A percentile compares a stretch with the other conserved stretches of the same genome.
These are phyloP conservation scores for Fissipunctia ypsillon DNA, from an alignment of 2,888 invertebrate species.

Conservation along the genomic window DNA sequence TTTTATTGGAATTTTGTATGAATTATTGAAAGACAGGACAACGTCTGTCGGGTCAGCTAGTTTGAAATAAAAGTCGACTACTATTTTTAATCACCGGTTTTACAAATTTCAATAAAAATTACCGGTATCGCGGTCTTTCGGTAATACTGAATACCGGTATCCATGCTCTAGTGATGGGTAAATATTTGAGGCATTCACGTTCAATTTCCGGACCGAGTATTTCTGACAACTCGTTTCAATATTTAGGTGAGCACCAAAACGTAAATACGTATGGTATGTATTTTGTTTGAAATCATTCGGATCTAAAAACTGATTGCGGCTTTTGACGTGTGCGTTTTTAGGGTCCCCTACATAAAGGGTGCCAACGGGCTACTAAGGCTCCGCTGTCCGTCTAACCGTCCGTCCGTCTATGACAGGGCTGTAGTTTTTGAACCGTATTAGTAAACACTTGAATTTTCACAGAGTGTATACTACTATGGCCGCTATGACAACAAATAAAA, in stretches of 20 bases:
- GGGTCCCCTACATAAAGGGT: neutral
- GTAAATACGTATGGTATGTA: constrained; percentile 62
- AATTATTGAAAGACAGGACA: no score
- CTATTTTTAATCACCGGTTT: no score
- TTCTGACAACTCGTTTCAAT: constrained; percentile 68
- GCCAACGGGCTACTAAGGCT: neutral
- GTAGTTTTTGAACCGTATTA: neutral
- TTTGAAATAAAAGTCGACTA: no score
- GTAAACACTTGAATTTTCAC: neutral
- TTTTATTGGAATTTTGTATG: no score
- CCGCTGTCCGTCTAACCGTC: neutral
- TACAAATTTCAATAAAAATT: no score
- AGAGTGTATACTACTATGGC: neutral
- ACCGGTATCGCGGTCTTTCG: no score
- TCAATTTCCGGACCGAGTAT: constrained; percentile 71
- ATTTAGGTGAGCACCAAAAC: constrained; percentile 66
- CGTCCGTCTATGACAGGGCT: neutral
- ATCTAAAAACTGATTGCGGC: constrained; percentile 59
- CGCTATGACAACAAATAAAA: neutral
- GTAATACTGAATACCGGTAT: no score
- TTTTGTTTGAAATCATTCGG: constrained; percentile 64
- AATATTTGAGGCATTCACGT: constrained; percentile 70
- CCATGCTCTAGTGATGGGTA: constrained; percentile 51
- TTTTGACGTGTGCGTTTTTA: constrained; percentile 47
- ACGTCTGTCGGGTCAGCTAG: no score